Evolutionary conservation across 1,140 invertebrate species (phyloP).

Genomic region (Thaumatotibia leucotreta): DNA sequence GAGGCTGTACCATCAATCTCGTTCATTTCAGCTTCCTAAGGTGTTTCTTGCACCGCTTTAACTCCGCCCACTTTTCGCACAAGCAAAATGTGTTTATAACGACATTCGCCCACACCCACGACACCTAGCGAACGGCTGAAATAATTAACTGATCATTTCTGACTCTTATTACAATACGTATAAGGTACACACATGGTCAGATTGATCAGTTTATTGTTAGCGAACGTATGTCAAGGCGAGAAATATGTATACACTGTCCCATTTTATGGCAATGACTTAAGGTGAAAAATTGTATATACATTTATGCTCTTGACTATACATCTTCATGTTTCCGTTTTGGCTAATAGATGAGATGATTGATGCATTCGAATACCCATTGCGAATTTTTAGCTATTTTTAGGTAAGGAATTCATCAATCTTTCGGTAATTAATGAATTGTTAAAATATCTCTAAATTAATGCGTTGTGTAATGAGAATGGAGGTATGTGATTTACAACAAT

Average conservation of each 20-base stretch:
- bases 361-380: constrained; percentile 19
- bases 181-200: no score
- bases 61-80: constrained; percentile 57
- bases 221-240: no score
- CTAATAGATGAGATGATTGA: constrained; percentile 62
- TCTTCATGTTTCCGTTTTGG: constrained; percentile 56
- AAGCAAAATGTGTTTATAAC: constrained; percentile 68
- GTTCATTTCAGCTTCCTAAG: constrained; percentile 51
- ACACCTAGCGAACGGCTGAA: constrained; percentile 35
- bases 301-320: no score
- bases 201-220: no score
- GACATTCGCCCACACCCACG: constrained; percentile 56
- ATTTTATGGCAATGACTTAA: no score
- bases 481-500: not conserved
- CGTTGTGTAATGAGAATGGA: not conserved
- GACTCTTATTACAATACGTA: no score
- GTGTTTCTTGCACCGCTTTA: constrained; percentile 36
- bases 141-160: no score
- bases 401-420: not conserved
- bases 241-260: no score
- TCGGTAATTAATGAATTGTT: not conserved
- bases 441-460: not conserved
- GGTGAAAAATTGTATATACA: no score
- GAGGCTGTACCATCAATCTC: constrained; percentile 45
- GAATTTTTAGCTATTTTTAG: not conserved